These are phyloP conservation scores for Phthorimaea operculella DNA, from an alignment of 1,140 invertebrate species.

Conservation along the genomic window DNA sequence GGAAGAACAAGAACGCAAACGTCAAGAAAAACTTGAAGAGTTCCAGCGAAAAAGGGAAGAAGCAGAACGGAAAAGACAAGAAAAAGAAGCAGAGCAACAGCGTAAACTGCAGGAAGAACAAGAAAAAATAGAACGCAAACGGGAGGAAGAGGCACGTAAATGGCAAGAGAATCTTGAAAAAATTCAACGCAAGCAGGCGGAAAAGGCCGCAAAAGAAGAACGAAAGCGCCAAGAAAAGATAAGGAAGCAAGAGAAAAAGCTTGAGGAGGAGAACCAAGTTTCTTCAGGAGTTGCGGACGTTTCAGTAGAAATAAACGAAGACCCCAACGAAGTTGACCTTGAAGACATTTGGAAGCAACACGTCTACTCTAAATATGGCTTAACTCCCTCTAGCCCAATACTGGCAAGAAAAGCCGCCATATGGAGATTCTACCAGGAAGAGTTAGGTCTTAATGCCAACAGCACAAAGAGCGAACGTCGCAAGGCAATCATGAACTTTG, in stretches of 20 bases:
- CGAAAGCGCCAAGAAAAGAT: conserved; percentile 29
- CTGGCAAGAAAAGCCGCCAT: conserved; percentile 41
- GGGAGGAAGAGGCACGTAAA: conserved; percentile 21
- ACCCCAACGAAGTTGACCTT: conserved; percentile 34
- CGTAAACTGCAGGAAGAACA: conserved; percentile 17
- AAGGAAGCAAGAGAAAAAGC: conserved; percentile 10
- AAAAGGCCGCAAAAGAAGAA: conserved; percentile 31
- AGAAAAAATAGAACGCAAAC: conserved; percentile 14
- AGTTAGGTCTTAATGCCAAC: conserved; percentile 38
- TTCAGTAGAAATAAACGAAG: conserved; percentile 35
- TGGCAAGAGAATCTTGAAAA: conserved; percentile 29
- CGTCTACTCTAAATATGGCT: conserved; percentile 49
- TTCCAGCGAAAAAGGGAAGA: conserved; percentile 11
- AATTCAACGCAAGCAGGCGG: conserved; percentile 21
- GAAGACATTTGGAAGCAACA: conserved; percentile 48
- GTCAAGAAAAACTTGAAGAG: conserved; percentile 9
- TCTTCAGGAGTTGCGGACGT: conserved; percentile 15
- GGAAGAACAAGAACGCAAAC: conserved; percentile 12
- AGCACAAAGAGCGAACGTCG: conserved; percentile 46
- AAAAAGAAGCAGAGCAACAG: conserved; percentile 12
- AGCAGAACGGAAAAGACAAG: conserved; percentile 6
- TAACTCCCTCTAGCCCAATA: conserved; percentile 33
- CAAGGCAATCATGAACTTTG: conserved; percentile 37
- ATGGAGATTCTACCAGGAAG: conserved; percentile 40
- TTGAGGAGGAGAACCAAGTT: conserved; percentile 17